Percentiles rank a stretch among this genome's conserved stretches.
These are phyloP conservation scores for Lydus trimaculatus DNA, from an alignment of 2,888 invertebrate genomes.

Conservation along the genomic window DNA sequence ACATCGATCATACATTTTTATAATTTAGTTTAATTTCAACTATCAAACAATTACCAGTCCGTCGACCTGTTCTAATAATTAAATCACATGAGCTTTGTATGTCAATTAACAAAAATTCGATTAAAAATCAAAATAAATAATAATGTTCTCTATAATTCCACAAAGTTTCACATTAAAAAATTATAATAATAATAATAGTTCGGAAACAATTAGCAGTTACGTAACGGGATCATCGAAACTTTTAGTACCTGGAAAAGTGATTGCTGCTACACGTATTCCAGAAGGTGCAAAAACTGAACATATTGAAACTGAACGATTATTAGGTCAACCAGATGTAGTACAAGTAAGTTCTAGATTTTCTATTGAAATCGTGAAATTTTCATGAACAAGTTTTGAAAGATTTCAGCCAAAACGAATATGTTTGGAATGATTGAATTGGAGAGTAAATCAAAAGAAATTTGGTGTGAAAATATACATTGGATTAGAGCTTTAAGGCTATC, in stretches of 20 bases:
- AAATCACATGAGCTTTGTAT: constrained; percentile 36
- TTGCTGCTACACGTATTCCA: constrained; percentile 50
- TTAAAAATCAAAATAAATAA: constrained; percentile 16
- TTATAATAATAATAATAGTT: constrained; percentile 24
- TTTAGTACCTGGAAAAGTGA: constrained; percentile 56
- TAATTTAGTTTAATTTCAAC: constrained; percentile 48
- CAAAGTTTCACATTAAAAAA: constrained; percentile 37
- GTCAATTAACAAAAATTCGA: constrained; percentile 27
- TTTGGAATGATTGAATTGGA: constrained; percentile 51
- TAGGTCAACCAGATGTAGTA: constrained; percentile 54
- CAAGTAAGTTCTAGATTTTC: constrained; percentile 48
- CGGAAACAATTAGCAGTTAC: constrained; percentile 43
- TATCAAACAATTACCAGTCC: constrained; percentile 40
- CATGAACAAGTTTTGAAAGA: constrained; percentile 38
- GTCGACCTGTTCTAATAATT: constrained; percentile 23
- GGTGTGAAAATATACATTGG: constrained; percentile 55
- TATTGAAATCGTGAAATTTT: not conserved
- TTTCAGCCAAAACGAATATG: constrained; percentile 47
- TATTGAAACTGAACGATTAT: constrained; percentile 49
- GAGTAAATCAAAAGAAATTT: constrained; percentile 46
- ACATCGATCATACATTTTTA: constrained; percentile 15
- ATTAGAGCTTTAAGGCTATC: constrained; percentile 62
- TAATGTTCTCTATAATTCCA: constrained; percentile 49
- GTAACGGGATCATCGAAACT: constrained; percentile 51
- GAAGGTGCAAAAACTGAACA: constrained; percentile 53